Conservation (phyloP, 1,140 invertebrate genomes). For the Xylocopa sonorina region DNA sequence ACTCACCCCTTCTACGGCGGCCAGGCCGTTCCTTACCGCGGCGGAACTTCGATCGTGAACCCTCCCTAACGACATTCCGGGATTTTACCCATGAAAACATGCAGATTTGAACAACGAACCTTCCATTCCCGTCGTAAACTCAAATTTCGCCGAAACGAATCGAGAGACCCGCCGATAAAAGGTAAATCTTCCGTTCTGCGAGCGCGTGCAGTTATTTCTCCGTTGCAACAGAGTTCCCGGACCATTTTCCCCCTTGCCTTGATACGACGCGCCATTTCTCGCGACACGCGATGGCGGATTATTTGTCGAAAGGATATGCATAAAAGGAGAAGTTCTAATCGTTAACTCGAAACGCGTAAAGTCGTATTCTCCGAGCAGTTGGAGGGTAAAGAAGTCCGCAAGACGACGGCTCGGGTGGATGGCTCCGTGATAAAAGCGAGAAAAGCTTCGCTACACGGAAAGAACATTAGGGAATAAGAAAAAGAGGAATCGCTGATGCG, state of each 20-base stretch:
- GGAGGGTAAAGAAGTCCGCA: background rate
- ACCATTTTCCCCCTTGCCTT: background rate
- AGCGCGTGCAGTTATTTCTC: background rate
- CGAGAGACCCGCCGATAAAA: no score
- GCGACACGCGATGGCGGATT: background rate
- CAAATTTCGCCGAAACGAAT: background rate
- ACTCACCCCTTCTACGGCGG: background rate
- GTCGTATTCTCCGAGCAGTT: no score
- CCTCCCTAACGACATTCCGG: constrained; percentile 36
- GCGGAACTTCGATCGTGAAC: constrained; percentile 46
- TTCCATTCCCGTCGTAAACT: background rate
- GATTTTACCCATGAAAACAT: constrained; percentile 22
- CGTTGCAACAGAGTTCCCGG: background rate
- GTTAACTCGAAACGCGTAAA: background rate
- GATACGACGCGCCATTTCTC: background rate
- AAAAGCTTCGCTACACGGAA: constrained; percentile 24
- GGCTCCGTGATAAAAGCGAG: background rate
- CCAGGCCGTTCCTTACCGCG: constrained; percentile 3
- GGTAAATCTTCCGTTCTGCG: background rate
- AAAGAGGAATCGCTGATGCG: background rate
- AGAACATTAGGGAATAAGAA: constrained; percentile 18
- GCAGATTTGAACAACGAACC: background rate
- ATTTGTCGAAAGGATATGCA: background rate
- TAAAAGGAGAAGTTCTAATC: constrained; percentile 23
- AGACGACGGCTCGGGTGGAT: background rate